Percentiles rank a stretch among this genome's conserved stretches.
These are phyloP conservation scores for Melanerpes formicivorus DNA, from an alignment of 2,113 vertebrate genomes.

Conservation along the genomic window DNA sequence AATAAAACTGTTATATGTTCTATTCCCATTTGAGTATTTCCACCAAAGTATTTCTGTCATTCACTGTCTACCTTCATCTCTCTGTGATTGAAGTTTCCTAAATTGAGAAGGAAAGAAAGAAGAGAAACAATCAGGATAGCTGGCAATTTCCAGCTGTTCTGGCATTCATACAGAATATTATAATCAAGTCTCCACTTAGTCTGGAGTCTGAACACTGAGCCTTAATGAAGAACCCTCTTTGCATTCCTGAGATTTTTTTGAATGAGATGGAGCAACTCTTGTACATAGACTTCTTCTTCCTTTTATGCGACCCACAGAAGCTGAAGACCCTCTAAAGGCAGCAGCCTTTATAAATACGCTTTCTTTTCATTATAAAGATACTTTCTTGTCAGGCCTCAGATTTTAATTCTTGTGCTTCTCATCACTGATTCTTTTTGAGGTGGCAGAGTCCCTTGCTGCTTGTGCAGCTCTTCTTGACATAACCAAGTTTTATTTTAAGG, in stretches of 20 bases:
- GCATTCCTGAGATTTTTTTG: not conserved
- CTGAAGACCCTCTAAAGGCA: not conserved
- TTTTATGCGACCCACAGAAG: not conserved
- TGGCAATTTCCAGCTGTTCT: conserved; percentile 38
- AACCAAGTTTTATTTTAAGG: not conserved
- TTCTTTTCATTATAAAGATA: conserved; percentile 30
- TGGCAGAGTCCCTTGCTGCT: not conserved
- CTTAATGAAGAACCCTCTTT: conserved; percentile 20
- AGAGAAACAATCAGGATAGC: conserved; percentile 24
- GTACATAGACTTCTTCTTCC: not conserved
- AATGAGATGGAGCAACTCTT: not conserved
- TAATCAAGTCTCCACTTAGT: conserved; percentile 20
- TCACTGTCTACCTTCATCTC: conserved; percentile 1
- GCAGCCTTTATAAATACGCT: conserved; percentile 28
- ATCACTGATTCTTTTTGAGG: conserved; percentile 45
- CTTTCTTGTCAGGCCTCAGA: not conserved
- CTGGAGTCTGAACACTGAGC: conserved; percentile 19
- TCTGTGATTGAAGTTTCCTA: conserved; percentile 40
- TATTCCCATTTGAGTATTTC: conserved; percentile 59
- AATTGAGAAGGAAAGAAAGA: conserved; percentile 31
- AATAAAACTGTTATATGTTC: conserved; percentile 31
- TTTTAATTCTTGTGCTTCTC: conserved; percentile 40
- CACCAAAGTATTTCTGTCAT: conserved; percentile 29
- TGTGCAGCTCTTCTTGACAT: not conserved
- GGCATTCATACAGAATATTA: conserved; percentile 6